Conservation (phyloP, 2,888 invertebrate genomes). For the Steinernema scapterisci region DNA sequence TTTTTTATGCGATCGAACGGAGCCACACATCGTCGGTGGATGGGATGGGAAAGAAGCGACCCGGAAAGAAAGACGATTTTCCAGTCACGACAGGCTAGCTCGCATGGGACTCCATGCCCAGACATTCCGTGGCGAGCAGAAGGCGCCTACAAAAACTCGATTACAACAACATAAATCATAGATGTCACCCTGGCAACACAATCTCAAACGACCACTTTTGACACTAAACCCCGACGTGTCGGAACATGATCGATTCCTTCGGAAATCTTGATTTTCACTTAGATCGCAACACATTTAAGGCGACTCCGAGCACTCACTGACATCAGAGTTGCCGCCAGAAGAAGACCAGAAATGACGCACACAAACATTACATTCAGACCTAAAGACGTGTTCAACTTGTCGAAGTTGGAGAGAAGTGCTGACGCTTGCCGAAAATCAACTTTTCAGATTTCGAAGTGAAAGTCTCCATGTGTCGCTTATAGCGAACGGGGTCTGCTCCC, state of each 20-base stretch:
- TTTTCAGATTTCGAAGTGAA: constrained; percentile 20
- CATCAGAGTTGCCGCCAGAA: too few relatives aligned
- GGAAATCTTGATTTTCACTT: constrained; percentile 2
- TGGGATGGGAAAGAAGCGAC: constrained; percentile 9
- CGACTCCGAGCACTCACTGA: neutral
- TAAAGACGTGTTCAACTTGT: too few relatives aligned
- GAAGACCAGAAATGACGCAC: too few relatives aligned
- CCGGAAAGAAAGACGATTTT: neutral
- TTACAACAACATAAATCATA: constrained; percentile 4
- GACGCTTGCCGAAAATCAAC: too few relatives aligned
- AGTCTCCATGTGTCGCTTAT: neutral
- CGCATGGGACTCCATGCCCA: neutral
- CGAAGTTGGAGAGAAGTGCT: too few relatives aligned
- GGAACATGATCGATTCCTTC: neutral
- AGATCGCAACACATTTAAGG: neutral
- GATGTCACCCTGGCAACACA: constrained; percentile 7
- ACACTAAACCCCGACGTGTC: neutral
- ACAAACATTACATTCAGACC: too few relatives aligned
- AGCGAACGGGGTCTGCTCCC: neutral
- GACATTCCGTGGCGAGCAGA: neutral
- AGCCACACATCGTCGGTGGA: neutral
- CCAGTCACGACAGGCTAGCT: neutral
- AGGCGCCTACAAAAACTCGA: neutral
- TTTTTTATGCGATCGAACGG: neutral
- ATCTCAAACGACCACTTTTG: neutral